Percentiles rank a stretch among this genome's conserved stretches.
These are phyloP conservation scores for Pseudanteris insignis DNA, from an alignment of 2,888 invertebrate species.

Conservation along the genomic window DNA sequence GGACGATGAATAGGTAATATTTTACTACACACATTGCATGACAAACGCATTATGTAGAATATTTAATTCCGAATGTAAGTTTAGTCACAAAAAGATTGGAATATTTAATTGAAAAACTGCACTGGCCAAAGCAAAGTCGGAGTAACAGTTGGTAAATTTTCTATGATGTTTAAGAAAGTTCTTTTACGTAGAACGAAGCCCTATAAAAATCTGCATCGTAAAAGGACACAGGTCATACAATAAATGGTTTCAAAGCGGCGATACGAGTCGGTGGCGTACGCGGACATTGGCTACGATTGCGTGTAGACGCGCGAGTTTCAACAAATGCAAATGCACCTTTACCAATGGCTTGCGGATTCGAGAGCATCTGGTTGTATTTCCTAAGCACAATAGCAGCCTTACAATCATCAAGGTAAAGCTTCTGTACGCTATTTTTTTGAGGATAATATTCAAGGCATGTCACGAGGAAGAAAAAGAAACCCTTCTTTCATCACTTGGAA, in stretches of 20 bases:
- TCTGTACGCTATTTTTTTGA: conserved; percentile 10
- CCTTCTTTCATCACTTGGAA: conserved; percentile 21
- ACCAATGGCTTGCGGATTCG: conserved; percentile 34
- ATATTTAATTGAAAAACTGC: no score
- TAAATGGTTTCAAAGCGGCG: conserved; percentile 31
- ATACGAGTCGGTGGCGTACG: conserved; percentile 11
- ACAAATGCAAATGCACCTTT: conserved; percentile 33
- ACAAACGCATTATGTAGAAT: no score
- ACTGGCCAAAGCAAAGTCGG: no score
- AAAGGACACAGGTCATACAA: conserved; percentile 24
- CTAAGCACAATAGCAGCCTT: conserved; percentile 30
- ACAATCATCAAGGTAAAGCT: conserved; percentile 32
- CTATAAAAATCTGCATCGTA: conserved; percentile 23
- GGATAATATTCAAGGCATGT: conserved; percentile 29
- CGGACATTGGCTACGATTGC: conserved; percentile 35
- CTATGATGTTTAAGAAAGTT: conserved; percentile 19
- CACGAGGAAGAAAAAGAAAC: conserved; percentile 21
- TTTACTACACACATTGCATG: no score
- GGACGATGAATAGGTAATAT: no score
- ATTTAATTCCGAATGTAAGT: no score
- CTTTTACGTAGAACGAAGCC: conserved; percentile 12
- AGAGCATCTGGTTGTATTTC: conserved; percentile 28
- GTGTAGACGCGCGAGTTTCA: conserved; percentile 21
- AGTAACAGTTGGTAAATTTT: conserved; percentile 3
- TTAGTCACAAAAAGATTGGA: no score